Conservation (phyloP, 1,140 invertebrate genomes). For the Palaemon carinicauda region DNA sequence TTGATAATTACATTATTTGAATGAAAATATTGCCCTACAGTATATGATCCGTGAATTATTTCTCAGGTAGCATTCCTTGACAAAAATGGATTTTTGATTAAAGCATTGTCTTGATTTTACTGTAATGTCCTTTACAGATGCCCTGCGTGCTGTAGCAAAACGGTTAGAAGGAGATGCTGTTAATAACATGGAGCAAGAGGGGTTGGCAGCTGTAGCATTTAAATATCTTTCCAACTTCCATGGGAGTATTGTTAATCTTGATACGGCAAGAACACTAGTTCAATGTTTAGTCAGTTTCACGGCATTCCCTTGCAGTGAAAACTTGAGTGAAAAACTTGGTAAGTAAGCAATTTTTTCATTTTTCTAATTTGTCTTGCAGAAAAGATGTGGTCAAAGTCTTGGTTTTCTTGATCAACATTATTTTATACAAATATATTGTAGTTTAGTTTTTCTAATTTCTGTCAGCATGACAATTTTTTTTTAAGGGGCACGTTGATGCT, state of each 20-base stretch:
- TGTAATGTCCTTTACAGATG: not conserved
- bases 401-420: no score
- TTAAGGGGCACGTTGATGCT: no score
- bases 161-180: constrained; percentile 31
- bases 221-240: constrained; percentile 36
- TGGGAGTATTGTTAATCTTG: not conserved
- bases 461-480: no score
- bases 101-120: not conserved
- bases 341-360: not conserved
- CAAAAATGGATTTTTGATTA: no score
- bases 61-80: not conserved
- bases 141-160: constrained; percentile 24
- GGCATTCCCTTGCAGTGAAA: not conserved
- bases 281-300: constrained; percentile 1
- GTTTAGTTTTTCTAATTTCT: no score
- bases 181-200: constrained; percentile 1
- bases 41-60: not conserved
- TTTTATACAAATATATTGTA: no score
- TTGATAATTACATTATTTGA: no score
- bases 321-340: constrained; percentile 12
- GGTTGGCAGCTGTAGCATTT: constrained; percentile 8
- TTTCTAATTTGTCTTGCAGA: not conserved
- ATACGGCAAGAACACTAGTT: constrained; percentile 17
- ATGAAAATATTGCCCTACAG: no score
- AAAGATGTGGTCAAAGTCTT: not conserved